A percentile compares a stretch with the other conserved stretches of the same genome.
These are phyloP conservation scores for Zoanthus solanderi DNA, from an alignment of 92 coral and sea anemone species.

Conservation along the genomic window DNA sequence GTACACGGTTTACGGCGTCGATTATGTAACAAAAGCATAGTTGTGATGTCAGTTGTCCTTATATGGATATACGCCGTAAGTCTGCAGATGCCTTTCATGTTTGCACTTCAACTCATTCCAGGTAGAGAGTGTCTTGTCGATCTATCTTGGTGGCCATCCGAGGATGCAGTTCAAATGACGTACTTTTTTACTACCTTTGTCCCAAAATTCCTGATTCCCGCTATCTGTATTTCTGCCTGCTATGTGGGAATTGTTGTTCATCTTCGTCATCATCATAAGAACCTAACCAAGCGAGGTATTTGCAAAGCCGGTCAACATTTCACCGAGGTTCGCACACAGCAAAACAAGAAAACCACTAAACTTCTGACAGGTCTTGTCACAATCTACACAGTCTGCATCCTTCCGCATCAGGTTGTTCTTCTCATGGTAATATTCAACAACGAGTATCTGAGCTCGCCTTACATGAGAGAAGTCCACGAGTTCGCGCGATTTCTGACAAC, in stretches of 20 bases:
- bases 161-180: constrained; percentile 61
- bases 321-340: constrained; percentile 68
- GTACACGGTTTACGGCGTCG: constrained; percentile 66
- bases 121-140: constrained; percentile 72
- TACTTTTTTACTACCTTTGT: constrained; percentile 72
- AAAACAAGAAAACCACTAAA: constrained; percentile 85
- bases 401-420: constrained; percentile 77
- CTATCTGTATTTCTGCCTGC: constrained; percentile 62
- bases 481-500: constrained; percentile 80
- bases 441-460: constrained; percentile 57
- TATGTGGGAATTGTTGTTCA: constrained; percentile 69
- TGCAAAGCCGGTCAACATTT: constrained; percentile 53
- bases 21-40: constrained; percentile 54
- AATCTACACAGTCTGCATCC: constrained; percentile 75
- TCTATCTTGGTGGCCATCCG: constrained; percentile 70
- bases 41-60: constrained; percentile 52
- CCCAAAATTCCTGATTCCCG: constrained; percentile 83
- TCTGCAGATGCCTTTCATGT: constrained; percentile 77
- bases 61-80: constrained; percentile 77
- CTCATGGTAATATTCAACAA: constrained; percentile 68
- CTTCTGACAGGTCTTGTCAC: constrained; percentile 77
- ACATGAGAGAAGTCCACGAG: constrained; percentile 77
- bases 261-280: constrained; percentile 62
- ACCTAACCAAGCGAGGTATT: constrained; percentile 70
- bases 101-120: constrained; percentile 68